Evolutionary conservation across 2,113 vertebrate genomes (phyloP).

Genomic region (Myrmecobius fasciatus): DNA sequence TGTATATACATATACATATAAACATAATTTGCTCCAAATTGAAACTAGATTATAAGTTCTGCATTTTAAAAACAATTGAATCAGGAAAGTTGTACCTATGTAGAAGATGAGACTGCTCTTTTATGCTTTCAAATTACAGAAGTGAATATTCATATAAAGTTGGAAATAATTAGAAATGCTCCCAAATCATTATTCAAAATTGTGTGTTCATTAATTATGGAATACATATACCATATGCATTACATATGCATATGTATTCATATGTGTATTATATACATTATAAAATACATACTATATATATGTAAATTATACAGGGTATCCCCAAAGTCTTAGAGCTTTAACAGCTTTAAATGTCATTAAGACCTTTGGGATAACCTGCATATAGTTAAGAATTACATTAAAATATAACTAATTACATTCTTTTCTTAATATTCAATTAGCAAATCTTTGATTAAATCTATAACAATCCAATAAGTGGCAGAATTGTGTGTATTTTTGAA

Average conservation of each 20-base stretch:
- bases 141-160: not conserved
- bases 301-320: no score
- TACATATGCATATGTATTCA: not conserved
- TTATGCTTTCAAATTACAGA: not conserved
- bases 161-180: not conserved
- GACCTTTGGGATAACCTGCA: not conserved
- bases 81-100: not conserved
- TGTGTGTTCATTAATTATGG: not conserved
- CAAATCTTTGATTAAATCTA: not conserved
- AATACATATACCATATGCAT: not conserved
- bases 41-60: not conserved
- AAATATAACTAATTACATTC: not conserved
- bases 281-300: not conserved
- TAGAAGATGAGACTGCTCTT: not conserved
- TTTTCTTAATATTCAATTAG: not conserved
- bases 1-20: not conserved
- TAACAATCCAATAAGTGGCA: not conserved
- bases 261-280: not conserved
- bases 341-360: not conserved
- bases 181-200: not conserved
- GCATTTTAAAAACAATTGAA: not conserved
- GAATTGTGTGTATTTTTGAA: not conserved
- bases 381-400: not conserved
- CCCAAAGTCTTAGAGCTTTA: not conserved
- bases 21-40: not conserved